phyloP scores from a whole-genome alignment of 2,113 vertebrate species.

The Ploceus nigricollis region DNA sequence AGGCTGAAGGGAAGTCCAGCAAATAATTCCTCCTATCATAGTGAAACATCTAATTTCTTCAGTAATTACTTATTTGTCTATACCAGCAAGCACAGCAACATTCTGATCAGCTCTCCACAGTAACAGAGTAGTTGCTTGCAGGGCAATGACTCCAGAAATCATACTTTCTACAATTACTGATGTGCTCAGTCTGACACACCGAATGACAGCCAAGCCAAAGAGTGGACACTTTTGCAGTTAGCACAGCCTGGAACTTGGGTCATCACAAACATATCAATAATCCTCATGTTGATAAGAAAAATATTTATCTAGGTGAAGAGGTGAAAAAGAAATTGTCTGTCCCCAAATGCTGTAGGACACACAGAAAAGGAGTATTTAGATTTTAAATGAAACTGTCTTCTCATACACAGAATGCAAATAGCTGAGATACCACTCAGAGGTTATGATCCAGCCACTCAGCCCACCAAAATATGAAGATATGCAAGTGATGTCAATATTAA shows the following conservation, averaged over 20 bases:
- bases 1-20: background rate
- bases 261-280: background rate
- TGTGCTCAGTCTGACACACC: fast-evolving
- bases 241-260: background rate
- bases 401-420: background rate
- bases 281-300: background rate
- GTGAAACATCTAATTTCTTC: background rate
- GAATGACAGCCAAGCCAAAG: background rate
- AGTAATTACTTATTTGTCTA: background rate
- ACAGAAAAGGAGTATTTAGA: background rate
- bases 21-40: background rate
- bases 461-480: background rate
- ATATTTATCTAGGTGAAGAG: background rate
- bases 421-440: background rate
- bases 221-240: background rate
- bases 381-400: background rate
- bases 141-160: background rate
- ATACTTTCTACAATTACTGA: background rate
- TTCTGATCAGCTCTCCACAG: background rate
- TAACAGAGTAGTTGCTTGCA: background rate
- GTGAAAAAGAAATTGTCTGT: background rate
- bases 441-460: background rate
- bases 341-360: background rate
- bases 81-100: background rate
- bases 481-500: background rate